Evolutionary conservation across 1,140 invertebrate genomes (phyloP).

Genomic region (Nasonia vitripennis): DNA sequence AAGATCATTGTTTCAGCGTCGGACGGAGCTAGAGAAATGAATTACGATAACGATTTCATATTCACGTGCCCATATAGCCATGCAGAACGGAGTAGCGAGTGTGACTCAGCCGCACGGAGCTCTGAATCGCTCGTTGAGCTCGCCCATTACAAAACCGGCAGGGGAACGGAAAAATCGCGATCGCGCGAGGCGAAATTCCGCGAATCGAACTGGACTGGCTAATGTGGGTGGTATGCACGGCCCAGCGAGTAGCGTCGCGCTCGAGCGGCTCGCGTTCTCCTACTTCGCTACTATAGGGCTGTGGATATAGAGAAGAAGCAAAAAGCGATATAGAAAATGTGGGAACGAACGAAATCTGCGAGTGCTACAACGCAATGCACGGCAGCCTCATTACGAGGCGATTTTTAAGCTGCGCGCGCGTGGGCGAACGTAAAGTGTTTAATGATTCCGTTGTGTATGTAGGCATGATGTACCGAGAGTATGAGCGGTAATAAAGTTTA

Average conservation of each 20-base stretch:
- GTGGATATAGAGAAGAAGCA: not conserved
- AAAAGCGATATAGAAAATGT: not conserved
- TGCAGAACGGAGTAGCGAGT: not conserved
- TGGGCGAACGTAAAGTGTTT: no score
- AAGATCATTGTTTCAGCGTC: not conserved
- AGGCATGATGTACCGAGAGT: no score
- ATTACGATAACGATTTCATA: not conserved
- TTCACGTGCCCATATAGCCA: not conserved
- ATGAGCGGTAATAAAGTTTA: no score
- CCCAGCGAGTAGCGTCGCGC: not conserved
- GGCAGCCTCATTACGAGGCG: not conserved
- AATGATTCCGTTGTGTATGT: not conserved
- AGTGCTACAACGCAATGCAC: not conserved
- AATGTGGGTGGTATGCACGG: constrained; percentile 12
- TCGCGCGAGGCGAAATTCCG: not conserved
- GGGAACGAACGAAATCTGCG: not conserved
- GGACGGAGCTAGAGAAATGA: not conserved
- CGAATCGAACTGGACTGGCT: constrained; percentile 21
- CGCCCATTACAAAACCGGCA: not conserved
- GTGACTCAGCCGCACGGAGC: not conserved
- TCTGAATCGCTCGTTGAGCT: not conserved
- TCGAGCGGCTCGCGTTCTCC: not conserved
- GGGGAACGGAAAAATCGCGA: constrained; percentile 5
- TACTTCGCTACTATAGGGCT: not conserved
- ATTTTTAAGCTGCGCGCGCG: not conserved